phyloP scores from a whole-genome alignment of 2,888 invertebrate species.

The Cynaeus angustus region DNA sequence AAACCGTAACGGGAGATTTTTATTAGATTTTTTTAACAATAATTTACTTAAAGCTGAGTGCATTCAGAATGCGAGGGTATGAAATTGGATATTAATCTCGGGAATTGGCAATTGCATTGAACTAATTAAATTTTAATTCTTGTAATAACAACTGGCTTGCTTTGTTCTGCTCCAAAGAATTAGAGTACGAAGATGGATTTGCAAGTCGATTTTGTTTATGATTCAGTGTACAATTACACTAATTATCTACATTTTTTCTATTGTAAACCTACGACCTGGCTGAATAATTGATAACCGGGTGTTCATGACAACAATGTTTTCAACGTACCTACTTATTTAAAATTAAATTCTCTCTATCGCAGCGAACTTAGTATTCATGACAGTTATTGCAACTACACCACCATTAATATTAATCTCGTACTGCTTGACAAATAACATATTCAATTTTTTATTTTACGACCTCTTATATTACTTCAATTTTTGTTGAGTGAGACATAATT shows the following conservation, averaged over 20 bases:
- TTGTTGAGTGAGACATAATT: slow-evolving; percentile 5
- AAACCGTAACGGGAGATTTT: slow-evolving; percentile 18
- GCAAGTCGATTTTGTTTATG: background rate
- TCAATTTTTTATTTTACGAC: slow-evolving; percentile 2
- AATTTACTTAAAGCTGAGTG: slow-evolving; percentile 26
- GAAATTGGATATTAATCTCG: slow-evolving; percentile 41
- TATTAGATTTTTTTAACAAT: slow-evolving; percentile 16
- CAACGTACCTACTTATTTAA: no score
- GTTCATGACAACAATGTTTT: no score
- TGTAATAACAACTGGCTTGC: slow-evolving; percentile 17
- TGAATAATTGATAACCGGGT: no score
- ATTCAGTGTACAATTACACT: background rate
- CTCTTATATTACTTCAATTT: slow-evolving; percentile 6
- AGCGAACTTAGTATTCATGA: background rate
- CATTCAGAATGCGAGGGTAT: slow-evolving; percentile 6
- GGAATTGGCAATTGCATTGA: slow-evolving; percentile 32
- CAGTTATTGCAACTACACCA: slow-evolving; percentile 1
- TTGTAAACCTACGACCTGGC: no score
- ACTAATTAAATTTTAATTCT: slow-evolving; percentile 39
- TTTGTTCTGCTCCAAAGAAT: background rate
- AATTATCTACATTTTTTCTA: background rate
- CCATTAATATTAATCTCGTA: background rate
- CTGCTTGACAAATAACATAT: background rate
- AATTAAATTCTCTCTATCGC: background rate
- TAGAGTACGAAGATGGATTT: background rate